These are phyloP conservation scores for Mus pahari DNA, from an alignment of 2,113 vertebrate species.

Conservation along the genomic window DNA sequence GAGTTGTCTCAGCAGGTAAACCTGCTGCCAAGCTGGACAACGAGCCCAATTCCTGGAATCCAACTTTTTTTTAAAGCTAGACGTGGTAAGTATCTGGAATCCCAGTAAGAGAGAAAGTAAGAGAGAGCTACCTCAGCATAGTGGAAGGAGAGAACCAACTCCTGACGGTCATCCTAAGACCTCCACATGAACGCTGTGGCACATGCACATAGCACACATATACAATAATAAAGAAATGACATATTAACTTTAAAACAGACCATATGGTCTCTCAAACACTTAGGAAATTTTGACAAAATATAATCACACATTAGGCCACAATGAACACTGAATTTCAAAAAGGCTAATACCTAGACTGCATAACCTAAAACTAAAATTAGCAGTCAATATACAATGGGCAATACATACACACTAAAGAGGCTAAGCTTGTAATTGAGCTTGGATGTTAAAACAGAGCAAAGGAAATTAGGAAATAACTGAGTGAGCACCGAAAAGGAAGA, in stretches of 20 bases:
- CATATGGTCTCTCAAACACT: background rate
- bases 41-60: background rate
- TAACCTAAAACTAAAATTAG: background rate
- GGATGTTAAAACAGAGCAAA: background rate
- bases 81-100: background rate
- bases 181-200: background rate
- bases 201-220: too few species aligned
- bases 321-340: background rate
- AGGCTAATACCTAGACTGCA: background rate
- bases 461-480: background rate
- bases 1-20: background rate
- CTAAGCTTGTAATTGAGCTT: background rate
- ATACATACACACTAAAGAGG: background rate
- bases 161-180: background rate
- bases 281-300: background rate
- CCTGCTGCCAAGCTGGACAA: background rate
- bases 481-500: background rate
- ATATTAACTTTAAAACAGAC: background rate
- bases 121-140: background rate
- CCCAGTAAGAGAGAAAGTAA: background rate
- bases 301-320: background rate
- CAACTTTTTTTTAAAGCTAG: background rate
- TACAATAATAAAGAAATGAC: background rate
- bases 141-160: background rate
- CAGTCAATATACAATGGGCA: background rate